Conservation (phyloP, 2,113 vertebrate genomes). For the Spheniscus mendiculus region DNA sequence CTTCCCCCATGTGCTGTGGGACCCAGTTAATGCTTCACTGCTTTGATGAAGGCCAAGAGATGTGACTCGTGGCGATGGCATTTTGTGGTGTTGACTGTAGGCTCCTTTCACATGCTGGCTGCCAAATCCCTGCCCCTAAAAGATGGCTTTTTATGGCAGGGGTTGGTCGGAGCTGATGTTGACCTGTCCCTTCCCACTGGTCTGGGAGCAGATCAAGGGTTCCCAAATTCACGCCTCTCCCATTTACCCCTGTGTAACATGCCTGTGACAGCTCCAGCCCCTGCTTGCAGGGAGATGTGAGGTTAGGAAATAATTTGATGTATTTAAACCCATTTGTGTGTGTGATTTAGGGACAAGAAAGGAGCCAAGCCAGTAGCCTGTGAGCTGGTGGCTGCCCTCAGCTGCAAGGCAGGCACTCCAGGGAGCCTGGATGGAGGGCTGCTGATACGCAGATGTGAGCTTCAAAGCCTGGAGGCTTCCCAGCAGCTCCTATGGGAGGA, state of each 20-base stretch:
- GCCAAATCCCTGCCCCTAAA: background rate
- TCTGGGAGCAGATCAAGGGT: background rate
- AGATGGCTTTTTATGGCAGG: background rate
- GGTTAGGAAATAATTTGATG: background rate
- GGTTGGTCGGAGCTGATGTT: background rate
- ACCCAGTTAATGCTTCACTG: background rate
- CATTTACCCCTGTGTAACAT: accelerated
- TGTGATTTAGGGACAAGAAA: background rate
- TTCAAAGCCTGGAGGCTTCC: conserved; percentile 9
- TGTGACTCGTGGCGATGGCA: accelerated
- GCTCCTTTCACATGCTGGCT: background rate
- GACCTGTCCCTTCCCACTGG: background rate
- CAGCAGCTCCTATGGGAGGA: background rate
- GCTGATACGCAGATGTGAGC: background rate
- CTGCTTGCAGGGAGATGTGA: background rate
- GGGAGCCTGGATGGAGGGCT: background rate
- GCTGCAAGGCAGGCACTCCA: background rate
- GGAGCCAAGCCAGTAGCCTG: background rate
- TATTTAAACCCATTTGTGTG: background rate
- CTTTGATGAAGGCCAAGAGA: background rate
- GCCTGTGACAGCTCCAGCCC: background rate
- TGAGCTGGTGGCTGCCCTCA: background rate
- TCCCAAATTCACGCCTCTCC: background rate
- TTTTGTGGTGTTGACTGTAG: background rate
- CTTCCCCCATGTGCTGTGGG: accelerated